phyloP scores from a whole-genome alignment of 2,113 vertebrate species.

The Apteryx owenii region DNA sequence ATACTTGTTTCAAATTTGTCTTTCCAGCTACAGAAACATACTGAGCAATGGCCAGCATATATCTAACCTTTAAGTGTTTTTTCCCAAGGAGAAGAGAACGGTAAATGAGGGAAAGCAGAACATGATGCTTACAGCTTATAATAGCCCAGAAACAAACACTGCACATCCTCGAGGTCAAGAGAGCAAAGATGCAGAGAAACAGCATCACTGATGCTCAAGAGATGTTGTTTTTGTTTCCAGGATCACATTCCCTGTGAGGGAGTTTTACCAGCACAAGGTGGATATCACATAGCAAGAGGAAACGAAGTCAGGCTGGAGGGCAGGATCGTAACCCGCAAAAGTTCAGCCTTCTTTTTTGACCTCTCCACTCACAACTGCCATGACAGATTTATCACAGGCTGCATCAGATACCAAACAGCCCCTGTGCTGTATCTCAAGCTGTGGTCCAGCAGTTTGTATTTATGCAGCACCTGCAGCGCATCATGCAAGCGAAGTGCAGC shows the following conservation, averaged over 20 bases:
- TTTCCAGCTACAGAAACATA: not conserved
- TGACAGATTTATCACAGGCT: fast-evolving
- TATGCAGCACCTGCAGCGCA: not conserved
- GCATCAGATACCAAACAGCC: not conserved
- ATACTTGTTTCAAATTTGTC: not conserved
- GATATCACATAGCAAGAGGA: not conserved
- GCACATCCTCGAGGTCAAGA: not conserved
- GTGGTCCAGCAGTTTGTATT: no score
- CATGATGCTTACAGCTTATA: not conserved
- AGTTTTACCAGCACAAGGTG: not conserved
- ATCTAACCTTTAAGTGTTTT: not conserved
- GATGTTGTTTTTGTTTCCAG: not conserved
- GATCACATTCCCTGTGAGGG: not conserved
- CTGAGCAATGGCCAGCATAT: not conserved
- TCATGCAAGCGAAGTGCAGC: no score
- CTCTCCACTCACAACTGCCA: not conserved
- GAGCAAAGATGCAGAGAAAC: not conserved
- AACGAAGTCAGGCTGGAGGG: not conserved
- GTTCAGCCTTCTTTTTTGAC: not conserved
- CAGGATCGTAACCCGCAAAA: not conserved
- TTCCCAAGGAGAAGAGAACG: not conserved
- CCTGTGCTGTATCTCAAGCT: not conserved
- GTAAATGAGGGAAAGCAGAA: not conserved
- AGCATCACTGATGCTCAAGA: not conserved
- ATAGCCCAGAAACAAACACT: not conserved